A percentile compares a stretch with the other conserved stretches of the same genome.
These are phyloP conservation scores for Drosophila sturtevanti DNA, from an alignment of 1,140 invertebrate species.

Conservation along the genomic window DNA sequence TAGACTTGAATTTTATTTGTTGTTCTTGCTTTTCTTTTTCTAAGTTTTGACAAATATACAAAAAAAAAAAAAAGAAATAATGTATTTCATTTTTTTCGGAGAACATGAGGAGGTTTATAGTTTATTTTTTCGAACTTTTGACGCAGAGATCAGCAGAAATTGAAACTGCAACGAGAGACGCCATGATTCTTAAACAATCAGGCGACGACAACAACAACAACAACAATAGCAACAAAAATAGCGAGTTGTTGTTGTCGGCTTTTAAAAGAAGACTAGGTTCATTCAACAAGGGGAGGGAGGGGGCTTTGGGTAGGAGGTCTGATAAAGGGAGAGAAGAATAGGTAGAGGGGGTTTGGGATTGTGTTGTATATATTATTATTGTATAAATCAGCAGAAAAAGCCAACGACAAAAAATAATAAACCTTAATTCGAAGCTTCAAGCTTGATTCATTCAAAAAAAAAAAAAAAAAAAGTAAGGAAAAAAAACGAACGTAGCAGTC, in stretches of 20 bases:
- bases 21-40: conserved; percentile 20
- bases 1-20: neutral
- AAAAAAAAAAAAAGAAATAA: conserved; percentile 2
- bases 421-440: conserved; percentile 75
- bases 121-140: conserved; percentile 43
- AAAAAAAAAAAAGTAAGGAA: conserved; percentile 22
- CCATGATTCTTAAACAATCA: conserved; percentile 77
- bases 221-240: neutral
- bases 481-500: neutral
- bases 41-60: conserved; percentile 50
- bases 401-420: conserved; percentile 68
- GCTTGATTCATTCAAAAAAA: conserved; percentile 74
- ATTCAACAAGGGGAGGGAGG: neutral
- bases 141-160: conserved; percentile 71
- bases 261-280: conserved; percentile 35
- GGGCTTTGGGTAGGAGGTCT: no score
- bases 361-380: conserved; percentile 60
- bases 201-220: neutral
- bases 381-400: conserved; percentile 77
- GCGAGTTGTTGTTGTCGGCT: conserved; percentile 32
- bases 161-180: conserved; percentile 67
- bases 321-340: no score
- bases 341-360: neutral
- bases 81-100: conserved; percentile 35
- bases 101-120: conserved; percentile 35